Percentiles rank a stretch among this genome's conserved stretches.
These are phyloP conservation scores for Melangyna quadrimaculata DNA, from an alignment of 2,888 invertebrate genomes.

Conservation along the genomic window DNA sequence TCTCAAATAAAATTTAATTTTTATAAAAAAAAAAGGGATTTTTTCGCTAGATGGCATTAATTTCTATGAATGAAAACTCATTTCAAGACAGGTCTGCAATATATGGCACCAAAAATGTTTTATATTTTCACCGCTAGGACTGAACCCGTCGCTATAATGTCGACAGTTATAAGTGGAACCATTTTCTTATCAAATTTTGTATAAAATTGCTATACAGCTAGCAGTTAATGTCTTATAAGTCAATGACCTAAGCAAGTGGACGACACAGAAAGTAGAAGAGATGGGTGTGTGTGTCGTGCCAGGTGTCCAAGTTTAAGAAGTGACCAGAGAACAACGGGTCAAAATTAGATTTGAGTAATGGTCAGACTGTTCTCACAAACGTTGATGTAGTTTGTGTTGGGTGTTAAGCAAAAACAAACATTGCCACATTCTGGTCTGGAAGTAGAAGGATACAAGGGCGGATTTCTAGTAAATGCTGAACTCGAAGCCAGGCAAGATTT, in stretches of 20 bases:
- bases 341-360: conserved; percentile 82
- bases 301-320: conserved; percentile 78
- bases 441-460: conserved; percentile 89
- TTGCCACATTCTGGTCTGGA: conserved; percentile 91
- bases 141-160: no score
- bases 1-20: no score
- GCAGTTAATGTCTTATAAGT: no score
- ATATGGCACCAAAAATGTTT: no score
- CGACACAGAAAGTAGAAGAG: conserved; percentile 87
- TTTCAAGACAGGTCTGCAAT: no score
- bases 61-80: no score
- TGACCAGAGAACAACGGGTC: conserved; percentile 79
- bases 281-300: conserved; percentile 84
- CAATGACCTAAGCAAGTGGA: conserved; percentile 94
- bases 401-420: conserved; percentile 88
- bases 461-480: conserved; percentile 95
- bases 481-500: conserved; percentile 90
- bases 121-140: no score
- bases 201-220: no score
- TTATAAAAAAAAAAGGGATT: no score
- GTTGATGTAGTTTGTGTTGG: conserved; percentile 91
- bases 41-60: no score
- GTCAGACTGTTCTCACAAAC: conserved; percentile 81
- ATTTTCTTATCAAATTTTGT: no score
- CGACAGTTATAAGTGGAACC: no score